phyloP scores from a whole-genome alignment of 2,888 invertebrate genomes.

The Germaria angustata region DNA sequence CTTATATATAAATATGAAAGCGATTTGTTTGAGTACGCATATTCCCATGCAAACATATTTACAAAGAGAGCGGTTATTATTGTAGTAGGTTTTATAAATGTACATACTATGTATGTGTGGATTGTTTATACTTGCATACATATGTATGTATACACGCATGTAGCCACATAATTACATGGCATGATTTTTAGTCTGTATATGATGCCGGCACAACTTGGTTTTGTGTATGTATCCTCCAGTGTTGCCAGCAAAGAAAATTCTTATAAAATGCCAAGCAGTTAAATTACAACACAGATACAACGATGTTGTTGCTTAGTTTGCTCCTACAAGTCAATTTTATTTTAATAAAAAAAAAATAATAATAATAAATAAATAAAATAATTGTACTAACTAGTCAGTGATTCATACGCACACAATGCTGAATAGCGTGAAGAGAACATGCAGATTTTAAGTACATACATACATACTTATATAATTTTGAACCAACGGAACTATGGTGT shows the following conservation, averaged over 20 bases:
- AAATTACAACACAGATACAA: too few species aligned
- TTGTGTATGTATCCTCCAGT: constrained; percentile 44
- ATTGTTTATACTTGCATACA: too few species aligned
- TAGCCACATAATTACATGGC: constrained; percentile 18
- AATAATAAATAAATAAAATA: too few species aligned
- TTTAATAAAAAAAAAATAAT: too few species aligned
- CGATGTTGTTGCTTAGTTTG: too few species aligned
- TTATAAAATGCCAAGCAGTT: neutral
- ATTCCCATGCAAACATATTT: neutral
- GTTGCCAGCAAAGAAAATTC: constrained; percentile 12
- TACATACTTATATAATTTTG: too few species aligned
- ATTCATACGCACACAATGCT: too few species aligned
- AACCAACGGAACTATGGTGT: too few species aligned
- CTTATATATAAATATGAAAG: neutral
- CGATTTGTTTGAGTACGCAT: neutral
- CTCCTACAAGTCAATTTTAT: too few species aligned
- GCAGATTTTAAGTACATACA: neutral
- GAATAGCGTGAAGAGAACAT: too few species aligned
- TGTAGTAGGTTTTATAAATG: neutral
- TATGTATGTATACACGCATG: neutral
- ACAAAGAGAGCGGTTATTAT: neutral
- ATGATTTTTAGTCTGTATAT: constrained; percentile 60
- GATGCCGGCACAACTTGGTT: constrained; percentile 63
- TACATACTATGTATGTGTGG: too few species aligned
- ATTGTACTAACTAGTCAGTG: too few species aligned